These are phyloP conservation scores for Bothrops jararaca DNA, from an alignment of 2,113 vertebrate species.

Conservation along the genomic window DNA sequence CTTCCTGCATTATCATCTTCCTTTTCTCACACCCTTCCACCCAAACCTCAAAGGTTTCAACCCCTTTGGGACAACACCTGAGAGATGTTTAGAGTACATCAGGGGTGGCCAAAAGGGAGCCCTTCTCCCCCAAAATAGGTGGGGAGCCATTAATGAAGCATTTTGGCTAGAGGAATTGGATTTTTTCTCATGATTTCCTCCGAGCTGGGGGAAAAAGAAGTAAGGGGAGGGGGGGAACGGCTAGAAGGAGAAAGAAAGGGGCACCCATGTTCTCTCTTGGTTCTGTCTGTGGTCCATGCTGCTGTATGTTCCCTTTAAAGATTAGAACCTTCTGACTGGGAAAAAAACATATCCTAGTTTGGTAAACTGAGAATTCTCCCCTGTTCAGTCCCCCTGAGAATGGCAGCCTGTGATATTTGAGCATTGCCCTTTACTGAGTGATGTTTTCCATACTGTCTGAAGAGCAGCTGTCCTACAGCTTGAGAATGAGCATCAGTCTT, in stretches of 20 bases:
- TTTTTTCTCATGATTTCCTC: not conserved
- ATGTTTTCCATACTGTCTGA: not conserved
- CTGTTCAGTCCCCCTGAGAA: not conserved
- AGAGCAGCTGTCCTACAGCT: not conserved
- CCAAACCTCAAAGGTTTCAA: not conserved
- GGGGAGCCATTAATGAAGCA: not conserved
- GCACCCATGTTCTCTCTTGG: not conserved
- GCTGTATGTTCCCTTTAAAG: not conserved
- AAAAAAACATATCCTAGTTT: not conserved
- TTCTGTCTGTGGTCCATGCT: not conserved
- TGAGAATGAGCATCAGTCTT: not conserved
- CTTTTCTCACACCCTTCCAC: not conserved
- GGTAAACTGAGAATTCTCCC: not conserved
- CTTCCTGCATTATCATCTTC: not conserved
- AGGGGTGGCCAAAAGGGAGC: not conserved
- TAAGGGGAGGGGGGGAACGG: not conserved
- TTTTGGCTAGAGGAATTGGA: not conserved
- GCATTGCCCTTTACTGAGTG: not conserved
- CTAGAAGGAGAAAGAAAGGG: not conserved
- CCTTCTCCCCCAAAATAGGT: not conserved
- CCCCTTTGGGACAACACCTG: not conserved
- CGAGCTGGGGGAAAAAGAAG: too few species aligned
- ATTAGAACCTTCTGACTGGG: not conserved
- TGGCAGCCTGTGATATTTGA: not conserved
- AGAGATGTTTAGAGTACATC: not conserved